These are phyloP conservation scores for Prunella strophiata DNA, from an alignment of 2,797 vertebrate genomes.

Conservation along the genomic window DNA sequence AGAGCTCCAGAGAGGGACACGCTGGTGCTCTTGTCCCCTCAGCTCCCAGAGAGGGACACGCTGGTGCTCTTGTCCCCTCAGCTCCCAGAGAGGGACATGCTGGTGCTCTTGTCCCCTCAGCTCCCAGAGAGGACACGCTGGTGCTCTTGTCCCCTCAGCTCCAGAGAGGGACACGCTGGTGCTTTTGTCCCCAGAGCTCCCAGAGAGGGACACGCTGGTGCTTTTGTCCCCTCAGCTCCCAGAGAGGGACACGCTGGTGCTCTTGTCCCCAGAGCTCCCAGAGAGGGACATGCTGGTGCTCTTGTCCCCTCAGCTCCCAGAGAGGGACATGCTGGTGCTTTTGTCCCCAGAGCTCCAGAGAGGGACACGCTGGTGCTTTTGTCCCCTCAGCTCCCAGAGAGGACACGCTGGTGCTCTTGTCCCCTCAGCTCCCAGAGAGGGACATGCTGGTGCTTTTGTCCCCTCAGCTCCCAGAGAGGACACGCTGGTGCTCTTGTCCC, in stretches of 20 bases:
- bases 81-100: accelerated
- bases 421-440: too few species aligned
- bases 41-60: neutral
- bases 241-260: accelerated
- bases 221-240: neutral
- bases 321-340: too few species aligned
- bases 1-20: neutral
- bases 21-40: neutral
- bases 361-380: too few species aligned
- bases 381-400: too few species aligned
- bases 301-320: too few species aligned
- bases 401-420: too few species aligned
- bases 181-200: neutral
- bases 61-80: neutral
- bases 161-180: accelerated
- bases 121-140: neutral
- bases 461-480: too few species aligned
- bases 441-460: too few species aligned
- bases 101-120: neutral
- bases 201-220: neutral
- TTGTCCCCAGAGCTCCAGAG: too few species aligned
- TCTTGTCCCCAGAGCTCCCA: neutral
- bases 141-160: neutral
- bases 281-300: neutral
- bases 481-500: neutral